These are phyloP conservation scores for Andrena hattorfiana DNA, from an alignment of 2,888 invertebrate genomes.

Conservation along the genomic window DNA sequence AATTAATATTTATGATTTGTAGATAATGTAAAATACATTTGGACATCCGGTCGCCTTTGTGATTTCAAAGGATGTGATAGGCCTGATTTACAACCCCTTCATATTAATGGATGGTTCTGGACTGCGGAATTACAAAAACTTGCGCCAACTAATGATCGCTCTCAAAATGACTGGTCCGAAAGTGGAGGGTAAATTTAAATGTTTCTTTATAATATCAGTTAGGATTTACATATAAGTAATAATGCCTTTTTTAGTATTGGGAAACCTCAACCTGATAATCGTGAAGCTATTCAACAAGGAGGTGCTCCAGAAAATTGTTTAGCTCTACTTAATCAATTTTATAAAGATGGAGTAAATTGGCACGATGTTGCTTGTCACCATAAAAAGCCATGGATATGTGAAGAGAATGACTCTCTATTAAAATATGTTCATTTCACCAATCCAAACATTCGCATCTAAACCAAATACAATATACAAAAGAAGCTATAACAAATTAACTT, in stretches of 20 bases:
- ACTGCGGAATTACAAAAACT: constrained; percentile 94
- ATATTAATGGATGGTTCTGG: constrained; percentile 97
- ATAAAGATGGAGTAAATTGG: constrained; percentile 96
- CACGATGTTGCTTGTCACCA: constrained; percentile 96
- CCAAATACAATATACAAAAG: constrained; percentile 3
- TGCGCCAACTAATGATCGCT: constrained; percentile 92
- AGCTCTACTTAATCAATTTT: constrained; percentile 95
- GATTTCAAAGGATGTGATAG: constrained; percentile 96
- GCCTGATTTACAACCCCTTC: constrained; percentile 92
- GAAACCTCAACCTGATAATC: constrained; percentile 95
- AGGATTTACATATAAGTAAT: background rate
- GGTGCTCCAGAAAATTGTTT: constrained; percentile 95
- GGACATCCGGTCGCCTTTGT: constrained; percentile 95
- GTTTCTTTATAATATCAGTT: background rate
- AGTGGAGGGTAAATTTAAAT: constrained; percentile 88
- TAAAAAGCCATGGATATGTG: constrained; percentile 94
- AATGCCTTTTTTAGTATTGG: constrained; percentile 86
- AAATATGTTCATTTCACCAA: constrained; percentile 94
- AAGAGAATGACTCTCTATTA: constrained; percentile 94
- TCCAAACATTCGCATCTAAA: constrained; percentile 91
- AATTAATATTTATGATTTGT: constrained; percentile 44
- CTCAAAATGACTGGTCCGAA: constrained; percentile 95
- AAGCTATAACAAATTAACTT: background rate
- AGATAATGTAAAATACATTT: constrained; percentile 93
- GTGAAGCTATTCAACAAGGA: constrained; percentile 91